Evolutionary conservation across 2,113 vertebrate genomes (phyloP), one percentile per base, ranked within the genome.

Genomic region (Tiliqua scincoides): DNA sequence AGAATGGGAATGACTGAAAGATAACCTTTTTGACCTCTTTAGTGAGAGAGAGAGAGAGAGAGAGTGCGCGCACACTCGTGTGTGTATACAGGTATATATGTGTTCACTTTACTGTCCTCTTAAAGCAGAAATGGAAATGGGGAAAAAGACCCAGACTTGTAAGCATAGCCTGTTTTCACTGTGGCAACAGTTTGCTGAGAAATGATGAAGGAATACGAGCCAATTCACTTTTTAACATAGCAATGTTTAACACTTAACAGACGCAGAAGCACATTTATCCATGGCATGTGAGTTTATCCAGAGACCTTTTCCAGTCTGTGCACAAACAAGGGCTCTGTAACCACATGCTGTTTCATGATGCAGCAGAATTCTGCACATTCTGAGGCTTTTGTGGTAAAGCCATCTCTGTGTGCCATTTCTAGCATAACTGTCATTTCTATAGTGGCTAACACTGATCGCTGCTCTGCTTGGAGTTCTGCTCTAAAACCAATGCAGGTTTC

Each of bases 11-110:
- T 18, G 80, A 18, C 62, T 70, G 80, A 57, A 71, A 40, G 77
- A 79, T 63, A 79, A 79, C 77, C 77, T 61, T 62, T 78, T 61
- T 61, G 57, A 40, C 77, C 57, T 79, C 62, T 37, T 59, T 62
- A 27, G 52, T 1, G 35, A 61, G 14, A 54, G 40, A 52, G 21
- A 37, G 25, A 61, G 35, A 0, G 59, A 6, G 3, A 8, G 43
- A 5, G 43, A 5, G 8, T 48, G 43, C 8, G 8, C 8, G 43
- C 43, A 48, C 43, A 48, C 43, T 48, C 8, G 43, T 48, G 43
- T 48, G 43, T 48, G 43, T 48, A 8, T 48, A 8, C 8, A 8
- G 4, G 43, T 48, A 8, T 48, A 8, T 48, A 8, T 48, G 43
- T 48, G 43, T 48, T n/a, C n/a, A n/a, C n/a, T n/a, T n/a, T n/a